Percentiles rank a stretch among this genome's conserved stretches.
phyloP scores from a whole-genome alignment of 2,888 invertebrate genomes.

The Eristalis intricaria region DNA sequence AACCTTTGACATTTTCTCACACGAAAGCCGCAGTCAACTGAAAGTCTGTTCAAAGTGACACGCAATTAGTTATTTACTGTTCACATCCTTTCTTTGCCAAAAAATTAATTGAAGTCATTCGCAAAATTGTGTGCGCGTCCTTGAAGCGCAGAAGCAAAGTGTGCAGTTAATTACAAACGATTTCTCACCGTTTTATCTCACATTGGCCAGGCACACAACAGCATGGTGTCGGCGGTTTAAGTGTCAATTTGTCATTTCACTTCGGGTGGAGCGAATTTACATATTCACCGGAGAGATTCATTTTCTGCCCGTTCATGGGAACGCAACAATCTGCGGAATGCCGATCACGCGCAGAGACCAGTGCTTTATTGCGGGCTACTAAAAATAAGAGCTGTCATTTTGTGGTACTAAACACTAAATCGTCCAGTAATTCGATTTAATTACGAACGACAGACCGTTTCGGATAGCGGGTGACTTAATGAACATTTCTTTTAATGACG shows the following conservation, averaged over 20 bases:
- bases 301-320: not conserved
- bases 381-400: not conserved
- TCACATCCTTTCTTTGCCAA: not conserved
- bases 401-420: not conserved
- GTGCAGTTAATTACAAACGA: not conserved
- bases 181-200: not conserved
- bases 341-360: not conserved
- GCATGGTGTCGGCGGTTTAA: not conserved
- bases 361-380: no score
- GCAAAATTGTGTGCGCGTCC: not conserved
- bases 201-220: not conserved
- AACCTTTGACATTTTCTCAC: not conserved
- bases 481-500: not conserved
- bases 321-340: not conserved
- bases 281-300: not conserved
- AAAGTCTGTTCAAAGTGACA: not conserved
- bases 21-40: not conserved
- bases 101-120: not conserved
- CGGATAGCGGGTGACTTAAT: not conserved
- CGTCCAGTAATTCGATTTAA: not conserved
- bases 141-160: not conserved
- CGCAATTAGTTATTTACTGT: not conserved
- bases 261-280: not conserved
- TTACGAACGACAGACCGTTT: not conserved
- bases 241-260: slow-evolving; percentile 9